Percentiles rank a stretch among this genome's conserved stretches.
Conservation (phyloP, 2,113 vertebrate genomes). For the Silurus meridionalis region DNA sequence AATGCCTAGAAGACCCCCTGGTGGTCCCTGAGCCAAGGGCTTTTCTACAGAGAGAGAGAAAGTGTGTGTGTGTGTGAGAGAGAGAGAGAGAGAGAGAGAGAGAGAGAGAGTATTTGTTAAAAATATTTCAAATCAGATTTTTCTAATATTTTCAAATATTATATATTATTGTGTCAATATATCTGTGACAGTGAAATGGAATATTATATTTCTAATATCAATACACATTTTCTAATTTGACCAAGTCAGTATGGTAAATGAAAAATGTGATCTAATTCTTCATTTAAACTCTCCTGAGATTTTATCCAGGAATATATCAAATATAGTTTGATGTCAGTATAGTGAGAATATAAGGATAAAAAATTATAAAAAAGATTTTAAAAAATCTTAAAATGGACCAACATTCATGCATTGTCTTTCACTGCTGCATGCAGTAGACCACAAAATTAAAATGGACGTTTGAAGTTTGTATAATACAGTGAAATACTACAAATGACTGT, state of each 20-base stretch:
- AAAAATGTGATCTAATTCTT: background rate
- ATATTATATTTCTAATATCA: background rate
- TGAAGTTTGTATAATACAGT: background rate
- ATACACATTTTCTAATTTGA: background rate
- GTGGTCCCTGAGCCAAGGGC: conserved; percentile 76
- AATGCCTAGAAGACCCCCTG: conserved; percentile 79
- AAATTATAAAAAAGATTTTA: no score
- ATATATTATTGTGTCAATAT: background rate
- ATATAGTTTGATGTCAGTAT: background rate
- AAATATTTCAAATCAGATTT: background rate
- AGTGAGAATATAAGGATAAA: background rate
- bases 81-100: no score
- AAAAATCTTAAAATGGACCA: background rate
- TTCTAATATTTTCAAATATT: background rate
- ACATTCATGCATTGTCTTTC: background rate
- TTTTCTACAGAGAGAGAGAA: conserved; percentile 79
- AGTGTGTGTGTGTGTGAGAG: background rate
- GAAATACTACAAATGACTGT: background rate
- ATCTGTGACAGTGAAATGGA: no score
- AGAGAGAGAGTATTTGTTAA: background rate
- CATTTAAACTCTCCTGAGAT: background rate
- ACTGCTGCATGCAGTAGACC: background rate
- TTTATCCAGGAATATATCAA: background rate
- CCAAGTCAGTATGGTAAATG: background rate
- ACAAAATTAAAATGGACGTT: background rate